Base-by-base conservation (phyloP, 2,797 vertebrate species). In the Margarornis squamiger region DNA sequence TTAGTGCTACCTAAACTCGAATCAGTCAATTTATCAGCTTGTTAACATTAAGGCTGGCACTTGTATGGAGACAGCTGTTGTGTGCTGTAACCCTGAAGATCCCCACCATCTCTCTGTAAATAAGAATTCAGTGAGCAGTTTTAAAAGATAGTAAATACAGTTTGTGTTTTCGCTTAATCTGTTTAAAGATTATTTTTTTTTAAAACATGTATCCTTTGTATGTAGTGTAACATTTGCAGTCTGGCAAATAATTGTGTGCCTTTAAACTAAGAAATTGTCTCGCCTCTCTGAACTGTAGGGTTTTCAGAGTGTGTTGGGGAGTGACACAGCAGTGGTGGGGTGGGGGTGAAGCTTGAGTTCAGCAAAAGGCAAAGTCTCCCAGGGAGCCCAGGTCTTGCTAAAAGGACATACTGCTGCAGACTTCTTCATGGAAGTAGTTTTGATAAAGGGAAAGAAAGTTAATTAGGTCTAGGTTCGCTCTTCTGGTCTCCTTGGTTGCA, bases 41-140 rank as follows among this genome's bases (percentile, higher is more conserved):
- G 62, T 86, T 93, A 80, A 55, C 17, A 6, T 86, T 45, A 85
- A 62, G 57, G 73, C 74, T 95, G 83, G 76, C 78, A 71, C 58
- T 86, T 95, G 46, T 81, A 36, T 43, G 77, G 74, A 72, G 66
- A 30, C 80, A 92, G 74, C 87, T 92, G 75, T 52, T 89, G 66
- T 39, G 38, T 79, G 58, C 32, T 89, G 58, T 86, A 94, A 89
- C 94, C 93, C 89, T 92, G 72, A 86, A 82, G 84, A 63, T 87
- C 54, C 36, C 62, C 65, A 26, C 65, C 63, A 6, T 86, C 58
- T 80, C 62, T 75, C 76, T 74, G 54, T 77, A 91, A 93, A 85
- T 71, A 88, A 81, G 32, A 92, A 73, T 67, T 78, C 43, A 52
- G 12, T 5, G 36, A 91, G 51, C 49, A 58, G 29, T 85, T 79